Evolutionary conservation across 1,140 invertebrate species (phyloP).

Genomic region (Drosophila busckii): DNA sequence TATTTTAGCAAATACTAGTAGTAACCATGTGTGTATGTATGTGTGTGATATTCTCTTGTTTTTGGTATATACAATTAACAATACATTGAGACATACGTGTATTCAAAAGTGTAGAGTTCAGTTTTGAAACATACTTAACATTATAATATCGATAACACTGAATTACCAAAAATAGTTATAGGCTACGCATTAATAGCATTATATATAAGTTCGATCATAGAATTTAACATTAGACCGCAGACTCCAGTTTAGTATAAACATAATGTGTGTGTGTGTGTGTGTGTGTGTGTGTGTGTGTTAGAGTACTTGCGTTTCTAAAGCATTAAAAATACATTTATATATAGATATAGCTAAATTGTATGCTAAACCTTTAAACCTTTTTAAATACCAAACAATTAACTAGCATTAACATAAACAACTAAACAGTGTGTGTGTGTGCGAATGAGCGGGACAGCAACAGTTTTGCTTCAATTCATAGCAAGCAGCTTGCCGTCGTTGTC

Average conservation of each 20-base stretch:
- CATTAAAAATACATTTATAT: slow-evolving; percentile 32
- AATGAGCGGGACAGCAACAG: too few species aligned
- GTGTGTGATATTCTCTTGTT: slow-evolving; percentile 31
- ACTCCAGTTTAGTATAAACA: slow-evolving; percentile 53
- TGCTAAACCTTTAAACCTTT: slow-evolving; percentile 47
- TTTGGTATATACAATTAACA: slow-evolving; percentile 71
- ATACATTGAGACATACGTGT: slow-evolving; percentile 76
- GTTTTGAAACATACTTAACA: slow-evolving; percentile 72
- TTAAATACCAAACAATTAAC: slow-evolving; percentile 54
- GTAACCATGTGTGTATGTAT: slow-evolving; percentile 46
- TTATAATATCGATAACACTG: slow-evolving; percentile 61
- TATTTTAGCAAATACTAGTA: slow-evolving; percentile 64
- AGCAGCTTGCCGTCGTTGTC: too few species aligned
- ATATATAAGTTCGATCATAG: slow-evolving; percentile 10
- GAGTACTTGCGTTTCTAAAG: slow-evolving; percentile 34
- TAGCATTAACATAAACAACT: slow-evolving; percentile 56
- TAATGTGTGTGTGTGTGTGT: slow-evolving; percentile 30
- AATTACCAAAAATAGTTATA: slow-evolving; percentile 72
- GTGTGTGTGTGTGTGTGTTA: slow-evolving; percentile 31
- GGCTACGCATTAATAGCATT: slow-evolving; percentile 47
- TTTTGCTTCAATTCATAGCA: too few species aligned
- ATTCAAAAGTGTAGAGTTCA: slow-evolving; percentile 60
- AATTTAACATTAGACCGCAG: slow-evolving; percentile 52
- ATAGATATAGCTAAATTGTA: slow-evolving; percentile 11
- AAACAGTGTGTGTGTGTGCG: too few species aligned